A percentile compares a stretch with the other conserved stretches of the same genome.
Evolutionary conservation across 2,113 vertebrate genomes (phyloP).

Genomic region (Rhizomys pruinosus): DNA sequence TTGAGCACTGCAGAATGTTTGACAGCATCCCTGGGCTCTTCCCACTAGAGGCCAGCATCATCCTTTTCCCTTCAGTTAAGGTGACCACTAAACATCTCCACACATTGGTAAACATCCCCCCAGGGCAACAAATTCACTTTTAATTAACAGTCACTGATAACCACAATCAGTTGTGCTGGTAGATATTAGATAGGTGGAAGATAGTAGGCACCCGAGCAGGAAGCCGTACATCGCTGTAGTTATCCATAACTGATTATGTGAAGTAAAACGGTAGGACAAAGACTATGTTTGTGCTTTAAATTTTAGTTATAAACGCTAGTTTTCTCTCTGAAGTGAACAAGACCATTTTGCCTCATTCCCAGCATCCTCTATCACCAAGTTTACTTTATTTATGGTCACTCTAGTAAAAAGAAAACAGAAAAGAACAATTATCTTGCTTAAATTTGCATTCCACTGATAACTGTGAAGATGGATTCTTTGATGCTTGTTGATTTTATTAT

Average conservation of each 20-base stretch:
- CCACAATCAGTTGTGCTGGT: neutral
- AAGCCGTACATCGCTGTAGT: neutral
- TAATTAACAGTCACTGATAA: neutral
- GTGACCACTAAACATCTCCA: neutral
- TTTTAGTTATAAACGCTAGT: conserved; percentile 26
- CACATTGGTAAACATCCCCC: neutral
- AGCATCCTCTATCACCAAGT: neutral
- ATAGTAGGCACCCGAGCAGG: neutral
- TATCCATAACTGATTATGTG: neutral
- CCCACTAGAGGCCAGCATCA: neutral
- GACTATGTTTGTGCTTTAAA: neutral
- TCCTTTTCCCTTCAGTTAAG: neutral
- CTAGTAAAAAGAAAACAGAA: neutral
- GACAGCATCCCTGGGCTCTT: neutral
- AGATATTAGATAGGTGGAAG: neutral
- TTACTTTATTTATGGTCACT: neutral
- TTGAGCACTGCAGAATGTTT: neutral
- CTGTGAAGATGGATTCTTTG: neutral
- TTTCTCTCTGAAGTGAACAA: neutral
- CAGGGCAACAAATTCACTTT: neutral
- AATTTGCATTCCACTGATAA: conserved; percentile 53
- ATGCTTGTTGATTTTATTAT: neutral
- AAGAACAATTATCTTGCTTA: conserved; percentile 12
- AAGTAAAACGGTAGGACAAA: neutral
- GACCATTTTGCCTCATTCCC: neutral